Conservation (phyloP, 2,797 vertebrate species). For the Limnodromus scolopaceus region DNA sequence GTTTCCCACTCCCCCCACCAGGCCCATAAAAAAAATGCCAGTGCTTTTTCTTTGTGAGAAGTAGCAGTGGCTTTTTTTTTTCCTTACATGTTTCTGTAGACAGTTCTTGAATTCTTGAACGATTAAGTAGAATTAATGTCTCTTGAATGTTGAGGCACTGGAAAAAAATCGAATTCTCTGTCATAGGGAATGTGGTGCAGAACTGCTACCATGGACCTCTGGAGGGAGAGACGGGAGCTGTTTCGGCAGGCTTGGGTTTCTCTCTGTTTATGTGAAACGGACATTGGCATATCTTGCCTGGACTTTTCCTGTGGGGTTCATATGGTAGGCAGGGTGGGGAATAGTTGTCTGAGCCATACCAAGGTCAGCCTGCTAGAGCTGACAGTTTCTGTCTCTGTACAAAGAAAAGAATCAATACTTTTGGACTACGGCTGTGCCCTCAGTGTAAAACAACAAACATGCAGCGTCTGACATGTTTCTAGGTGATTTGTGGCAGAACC, state of each 20-base stretch:
- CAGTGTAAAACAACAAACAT: slow-evolving; percentile 96
- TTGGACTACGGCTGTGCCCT: slow-evolving; percentile 98
- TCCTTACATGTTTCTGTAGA: slow-evolving; percentile 4
- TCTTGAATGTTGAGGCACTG: slow-evolving; percentile 20
- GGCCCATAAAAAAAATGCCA: slow-evolving; percentile 1
- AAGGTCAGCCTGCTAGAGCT: slow-evolving; percentile 96
- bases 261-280: slow-evolving; percentile 79
- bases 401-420: slow-evolving; percentile 99
- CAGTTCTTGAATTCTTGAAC: slow-evolving; percentile 45
- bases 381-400: slow-evolving; percentile 98
- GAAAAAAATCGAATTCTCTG: slow-evolving; percentile 63
- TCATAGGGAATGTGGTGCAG: slow-evolving; percentile 61
- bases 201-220: slow-evolving; percentile 55
- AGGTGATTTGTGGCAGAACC: slow-evolving; percentile 87
- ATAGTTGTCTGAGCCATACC: slow-evolving; percentile 87
- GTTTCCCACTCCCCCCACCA: slow-evolving; percentile 23
- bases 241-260: slow-evolving; percentile 70
- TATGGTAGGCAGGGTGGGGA: slow-evolving; percentile 83
- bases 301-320: slow-evolving; percentile 84
- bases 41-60: slow-evolving; percentile 10
- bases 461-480: slow-evolving; percentile 87
- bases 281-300: slow-evolving; percentile 81
- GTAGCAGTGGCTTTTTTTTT: neutral
- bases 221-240: slow-evolving; percentile 33
- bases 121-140: slow-evolving; percentile 60